phyloP scores from a whole-genome alignment of 2,888 invertebrate species.

The Ceratothoa steindachneri region DNA sequence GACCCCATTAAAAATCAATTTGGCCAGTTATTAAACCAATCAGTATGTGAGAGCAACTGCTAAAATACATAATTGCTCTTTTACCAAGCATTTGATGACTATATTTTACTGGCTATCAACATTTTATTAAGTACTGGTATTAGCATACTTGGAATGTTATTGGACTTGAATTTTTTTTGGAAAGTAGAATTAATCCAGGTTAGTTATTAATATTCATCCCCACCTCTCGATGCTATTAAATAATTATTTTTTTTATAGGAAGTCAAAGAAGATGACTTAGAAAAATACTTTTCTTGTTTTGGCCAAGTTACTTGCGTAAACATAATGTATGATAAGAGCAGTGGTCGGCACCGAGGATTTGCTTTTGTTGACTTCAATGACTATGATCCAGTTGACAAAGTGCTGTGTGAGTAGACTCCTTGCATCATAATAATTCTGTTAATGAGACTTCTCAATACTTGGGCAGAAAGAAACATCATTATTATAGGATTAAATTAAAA shows the following conservation, averaged over 20 bases:
- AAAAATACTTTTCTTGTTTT: conserved; percentile 55
- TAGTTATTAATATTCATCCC: neutral
- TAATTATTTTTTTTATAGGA: conserved; percentile 59
- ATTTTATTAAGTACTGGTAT: too few species aligned
- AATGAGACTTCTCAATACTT: too few species aligned
- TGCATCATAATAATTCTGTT: neutral
- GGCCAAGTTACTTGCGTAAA: conserved; percentile 78
- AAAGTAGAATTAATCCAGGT: neutral
- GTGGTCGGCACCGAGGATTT: conserved; percentile 54
- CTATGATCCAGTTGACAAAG: conserved; percentile 57
- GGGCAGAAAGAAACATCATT: too few species aligned
- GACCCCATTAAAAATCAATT: too few species aligned
- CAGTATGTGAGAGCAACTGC: too few species aligned
- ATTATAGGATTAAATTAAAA: too few species aligned
- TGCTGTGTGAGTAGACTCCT: conserved; percentile 55
- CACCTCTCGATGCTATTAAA: neutral
- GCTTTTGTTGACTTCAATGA: conserved; percentile 58
- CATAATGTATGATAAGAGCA: conserved; percentile 57
- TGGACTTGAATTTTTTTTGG: neutral
- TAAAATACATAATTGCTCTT: too few species aligned
- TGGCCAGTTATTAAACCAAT: too few species aligned
- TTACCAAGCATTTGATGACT: too few species aligned
- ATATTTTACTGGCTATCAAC: too few species aligned
- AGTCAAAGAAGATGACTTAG: conserved; percentile 71
- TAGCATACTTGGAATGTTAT: too few species aligned